Conservation (phyloP, 2,888 invertebrate genomes). For the Coleophora flavipennella region DNA sequence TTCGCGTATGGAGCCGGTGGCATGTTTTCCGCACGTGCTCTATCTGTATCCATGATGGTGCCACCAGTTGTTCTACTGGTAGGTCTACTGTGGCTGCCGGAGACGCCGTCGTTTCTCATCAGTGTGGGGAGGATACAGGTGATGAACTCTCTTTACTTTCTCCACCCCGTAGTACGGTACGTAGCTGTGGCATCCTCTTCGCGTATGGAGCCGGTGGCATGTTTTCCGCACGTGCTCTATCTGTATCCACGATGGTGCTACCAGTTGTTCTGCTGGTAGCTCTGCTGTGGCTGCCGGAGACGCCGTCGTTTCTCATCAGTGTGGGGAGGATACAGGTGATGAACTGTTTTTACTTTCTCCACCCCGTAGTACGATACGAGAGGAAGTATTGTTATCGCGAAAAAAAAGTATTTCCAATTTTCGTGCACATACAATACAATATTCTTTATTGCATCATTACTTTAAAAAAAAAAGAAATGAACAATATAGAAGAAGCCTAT, state of each 20-base stretch:
- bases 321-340: conserved; percentile 53
- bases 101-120: conserved; percentile 59
- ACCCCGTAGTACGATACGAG: too few relatives aligned
- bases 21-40: conserved; percentile 51
- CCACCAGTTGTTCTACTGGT: conserved; percentile 49
- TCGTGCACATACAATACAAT: too few relatives aligned
- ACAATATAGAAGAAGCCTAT: too few relatives aligned
- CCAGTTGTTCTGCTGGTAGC: conserved; percentile 47
- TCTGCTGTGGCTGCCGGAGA: conserved; percentile 59
- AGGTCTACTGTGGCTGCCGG: conserved; percentile 55
- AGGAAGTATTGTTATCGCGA: too few relatives aligned
- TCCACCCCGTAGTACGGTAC: too few relatives aligned
- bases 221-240: conserved; percentile 54
- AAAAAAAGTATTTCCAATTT: too few relatives aligned
- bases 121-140: conserved; percentile 59
- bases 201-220: conserved; percentile 55
- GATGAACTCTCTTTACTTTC: too few relatives aligned
- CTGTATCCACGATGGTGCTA: conserved; percentile 51
- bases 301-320: conserved; percentile 58
- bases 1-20: conserved; percentile 59
- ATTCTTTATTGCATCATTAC: too few relatives aligned
- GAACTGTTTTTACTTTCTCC: too few relatives aligned
- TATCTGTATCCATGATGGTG: conserved; percentile 51
- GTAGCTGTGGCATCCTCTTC: conserved; percentile 59
- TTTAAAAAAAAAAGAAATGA: too few relatives aligned